Conservation (phyloP, 1,140 invertebrate genomes). For the Oedothorax gibbosus region DNA sequence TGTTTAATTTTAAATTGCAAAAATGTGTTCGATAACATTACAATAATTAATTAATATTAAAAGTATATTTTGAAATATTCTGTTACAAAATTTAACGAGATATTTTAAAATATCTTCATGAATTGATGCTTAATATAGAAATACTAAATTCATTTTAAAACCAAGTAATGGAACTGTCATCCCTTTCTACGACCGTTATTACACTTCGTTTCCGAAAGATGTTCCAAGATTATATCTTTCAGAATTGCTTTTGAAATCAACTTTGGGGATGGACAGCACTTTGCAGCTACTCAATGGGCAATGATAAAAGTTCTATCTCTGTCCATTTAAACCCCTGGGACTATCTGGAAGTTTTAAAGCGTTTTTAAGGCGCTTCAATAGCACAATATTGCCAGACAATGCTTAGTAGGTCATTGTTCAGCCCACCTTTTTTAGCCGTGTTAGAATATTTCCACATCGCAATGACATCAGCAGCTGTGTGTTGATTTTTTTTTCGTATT, state of each 20-base stretch:
- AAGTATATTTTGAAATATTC: no score
- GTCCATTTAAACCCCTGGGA: neutral
- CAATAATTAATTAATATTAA: no score
- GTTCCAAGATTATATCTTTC: neutral
- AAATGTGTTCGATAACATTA: no score
- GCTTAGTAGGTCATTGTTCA: slow-evolving; percentile 26
- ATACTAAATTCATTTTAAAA: no score
- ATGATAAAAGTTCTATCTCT: slow-evolving; percentile 10
- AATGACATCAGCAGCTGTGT: neutral
- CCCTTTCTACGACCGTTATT: neutral
- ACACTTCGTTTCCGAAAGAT: neutral
- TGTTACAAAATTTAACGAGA: no score
- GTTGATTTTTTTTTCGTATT: slow-evolving; percentile 16
- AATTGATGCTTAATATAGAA: no score
- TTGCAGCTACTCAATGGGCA: no score
- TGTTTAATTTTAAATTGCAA: no score
- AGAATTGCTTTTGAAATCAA: no score
- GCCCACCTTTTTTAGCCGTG: neutral
- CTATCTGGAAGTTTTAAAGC: neutral
- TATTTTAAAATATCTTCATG: no score
- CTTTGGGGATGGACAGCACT: no score
- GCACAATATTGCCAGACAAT: slow-evolving; percentile 14
- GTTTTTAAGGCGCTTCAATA: slow-evolving; percentile 14
- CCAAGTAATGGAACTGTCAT: no score
- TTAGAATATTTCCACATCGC: neutral